Evolutionary conservation across 1,140 invertebrate species (phyloP), one percentile per base, ranked within the genome.

Genomic region (Drosophila varians): DNA sequence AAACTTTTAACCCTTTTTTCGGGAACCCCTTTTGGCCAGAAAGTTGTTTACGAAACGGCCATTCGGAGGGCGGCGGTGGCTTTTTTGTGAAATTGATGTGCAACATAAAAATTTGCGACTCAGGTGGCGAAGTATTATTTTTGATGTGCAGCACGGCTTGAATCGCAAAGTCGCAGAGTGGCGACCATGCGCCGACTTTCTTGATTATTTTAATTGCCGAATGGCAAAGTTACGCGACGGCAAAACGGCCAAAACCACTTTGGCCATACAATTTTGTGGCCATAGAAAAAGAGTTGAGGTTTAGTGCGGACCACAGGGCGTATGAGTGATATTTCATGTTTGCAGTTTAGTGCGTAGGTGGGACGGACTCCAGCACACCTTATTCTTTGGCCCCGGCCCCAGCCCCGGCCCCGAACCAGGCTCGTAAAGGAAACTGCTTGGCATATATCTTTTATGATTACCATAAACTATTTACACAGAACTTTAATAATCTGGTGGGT

Each of bases 261-360:
- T 38, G 14, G 38, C 26, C n/a, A 16, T 38, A 12, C 42, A 19
- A 60, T 47, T 68, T 77, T 55, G 36, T 66, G 19, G 18, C 12
- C 42, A 31, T 48, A 26, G 42, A 21, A 3, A n/a, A 53, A 42
- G 70, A 43, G 49, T 55, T 79, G 12, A 56, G 38, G 49, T 52
- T 54, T 49, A 55, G 40, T 42, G 47, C 49, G 26, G 36, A 34
- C 53, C 23, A 49, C 57, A 6, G 40, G 69, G 61, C 82, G 77
- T 87, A 87, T 87, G 77, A 87, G 82, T 87, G 82, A 87, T 87
- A 74, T 87, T 87, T 77, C 82, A 57, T 87, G 82, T 86, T 64
- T 42, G 18, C 36, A 58, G 11, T 56, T 83, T 83, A 64, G 77
- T 62, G 70, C 26, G 38, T 36, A 9, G 54, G 19, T 5, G 8